A percentile compares a stretch with the other conserved stretches of the same genome.
Conservation (phyloP, 37 sponge, comb jelly and placozoan species). For the Corticium candelabrum region DNA sequence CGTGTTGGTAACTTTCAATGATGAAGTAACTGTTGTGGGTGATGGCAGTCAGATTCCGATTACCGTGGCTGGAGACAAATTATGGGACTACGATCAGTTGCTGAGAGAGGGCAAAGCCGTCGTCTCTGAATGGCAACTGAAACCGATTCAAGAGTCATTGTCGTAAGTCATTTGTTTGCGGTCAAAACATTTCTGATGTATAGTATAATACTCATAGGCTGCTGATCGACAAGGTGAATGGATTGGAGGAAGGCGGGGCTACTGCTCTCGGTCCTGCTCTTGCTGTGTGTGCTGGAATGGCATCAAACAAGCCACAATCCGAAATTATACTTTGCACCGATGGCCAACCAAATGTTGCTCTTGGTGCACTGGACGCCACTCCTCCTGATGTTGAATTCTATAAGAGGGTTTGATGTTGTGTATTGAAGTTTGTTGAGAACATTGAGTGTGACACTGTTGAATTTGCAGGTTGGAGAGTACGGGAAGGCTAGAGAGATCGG, state of each 20-base stretch:
- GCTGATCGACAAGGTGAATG: slow-evolving; percentile 36
- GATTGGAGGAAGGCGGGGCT: slow-evolving; percentile 48
- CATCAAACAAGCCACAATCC: slow-evolving; percentile 45
- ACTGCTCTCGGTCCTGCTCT: slow-evolving; percentile 89
- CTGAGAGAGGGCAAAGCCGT: slow-evolving; percentile 48
- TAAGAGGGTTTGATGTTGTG: slow-evolving; percentile 28
- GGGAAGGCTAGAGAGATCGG: slow-evolving; percentile 46
- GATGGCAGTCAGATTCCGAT: slow-evolving; percentile 30
- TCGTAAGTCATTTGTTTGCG: too few relatives aligned
- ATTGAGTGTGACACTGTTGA: not conserved
- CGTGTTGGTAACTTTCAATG: slow-evolving; percentile 53
- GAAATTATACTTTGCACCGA: slow-evolving; percentile 91
- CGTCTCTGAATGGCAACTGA: slow-evolving; percentile 14
- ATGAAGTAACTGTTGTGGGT: slow-evolving; percentile 58
- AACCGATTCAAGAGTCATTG: slow-evolving; percentile 7
- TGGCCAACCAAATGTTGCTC: slow-evolving; percentile 76
- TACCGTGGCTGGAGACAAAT: slow-evolving; percentile 21
- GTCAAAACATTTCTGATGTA: too few relatives aligned
- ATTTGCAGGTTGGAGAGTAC: slow-evolving; percentile 73
- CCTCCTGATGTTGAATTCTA: slow-evolving; percentile 38
- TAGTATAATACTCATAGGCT: too few relatives aligned
- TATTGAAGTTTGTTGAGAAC: not conserved
- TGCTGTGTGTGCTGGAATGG: slow-evolving; percentile 61
- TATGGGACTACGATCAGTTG: slow-evolving; percentile 48
- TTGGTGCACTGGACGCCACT: slow-evolving; percentile 50